Percentiles rank a stretch among this genome's conserved stretches.
Conservation (phyloP, 1,140 invertebrate species). For the Octopus bimaculoides region DNA sequence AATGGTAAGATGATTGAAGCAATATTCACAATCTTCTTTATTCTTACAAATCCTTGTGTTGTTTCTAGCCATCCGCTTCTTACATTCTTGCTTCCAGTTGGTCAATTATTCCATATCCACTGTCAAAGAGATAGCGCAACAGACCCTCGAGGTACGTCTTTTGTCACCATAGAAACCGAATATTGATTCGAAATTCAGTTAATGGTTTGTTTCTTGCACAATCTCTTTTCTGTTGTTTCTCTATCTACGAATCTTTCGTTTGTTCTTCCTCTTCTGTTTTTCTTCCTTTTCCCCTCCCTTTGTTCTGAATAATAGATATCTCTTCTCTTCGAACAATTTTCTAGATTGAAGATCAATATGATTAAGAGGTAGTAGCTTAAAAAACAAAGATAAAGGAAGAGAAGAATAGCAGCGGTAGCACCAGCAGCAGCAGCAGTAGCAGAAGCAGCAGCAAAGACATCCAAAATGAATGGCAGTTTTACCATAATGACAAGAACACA, state of each 20-base stretch:
- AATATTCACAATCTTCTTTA: too few species aligned
- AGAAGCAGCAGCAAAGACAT: too few species aligned
- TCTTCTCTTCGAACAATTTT: not conserved
- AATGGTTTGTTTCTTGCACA: not conserved
- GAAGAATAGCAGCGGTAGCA: too few species aligned
- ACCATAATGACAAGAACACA: too few species aligned
- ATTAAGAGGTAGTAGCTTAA: not conserved
- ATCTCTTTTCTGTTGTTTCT: too few species aligned
- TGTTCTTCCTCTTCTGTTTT: too few species aligned
- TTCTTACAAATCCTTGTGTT: too few species aligned
- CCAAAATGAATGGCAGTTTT: too few species aligned
- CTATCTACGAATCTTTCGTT: too few species aligned
- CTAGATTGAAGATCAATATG: conserved; percentile 1
- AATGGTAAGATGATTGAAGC: too few species aligned
- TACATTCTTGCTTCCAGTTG: not conserved
- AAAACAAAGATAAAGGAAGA: not conserved
- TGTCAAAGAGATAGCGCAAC: conserved; percentile 4
- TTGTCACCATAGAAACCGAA: not conserved
- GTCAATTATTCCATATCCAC: conserved; percentile 1
- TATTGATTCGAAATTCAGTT: conserved; percentile 3
- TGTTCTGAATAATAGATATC: not conserved
- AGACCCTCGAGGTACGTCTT: not conserved
- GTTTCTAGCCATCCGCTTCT: too few species aligned
- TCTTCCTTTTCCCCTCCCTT: not conserved
- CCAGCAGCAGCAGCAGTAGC: too few species aligned